phyloP scores from a whole-genome alignment of 2,888 invertebrate genomes.

The Folsomia candida region DNA sequence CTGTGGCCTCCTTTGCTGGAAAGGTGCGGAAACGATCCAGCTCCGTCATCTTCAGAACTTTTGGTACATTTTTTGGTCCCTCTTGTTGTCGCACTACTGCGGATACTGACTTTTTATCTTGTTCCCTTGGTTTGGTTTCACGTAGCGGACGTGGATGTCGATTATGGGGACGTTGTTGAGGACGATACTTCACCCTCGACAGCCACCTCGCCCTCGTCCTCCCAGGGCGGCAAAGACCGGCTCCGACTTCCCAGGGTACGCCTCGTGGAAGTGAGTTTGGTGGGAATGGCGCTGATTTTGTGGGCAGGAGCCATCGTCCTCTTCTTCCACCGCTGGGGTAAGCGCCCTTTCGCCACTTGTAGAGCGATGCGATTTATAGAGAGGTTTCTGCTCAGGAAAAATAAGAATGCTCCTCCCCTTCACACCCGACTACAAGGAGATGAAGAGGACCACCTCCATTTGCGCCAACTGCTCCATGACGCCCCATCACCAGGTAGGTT shows the following conservation, averaged over 20 bases:
- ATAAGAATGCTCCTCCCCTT: conserved; percentile 87
- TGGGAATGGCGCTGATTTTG: conserved; percentile 74
- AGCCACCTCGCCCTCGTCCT: neutral
- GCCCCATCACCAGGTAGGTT: conserved; percentile 51
- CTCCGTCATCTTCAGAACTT: conserved; percentile 83
- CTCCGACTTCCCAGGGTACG: conserved; percentile 62
- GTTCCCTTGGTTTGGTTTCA: neutral
- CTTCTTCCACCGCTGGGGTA: conserved; percentile 62
- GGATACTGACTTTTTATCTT: neutral
- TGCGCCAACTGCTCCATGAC: conserved; percentile 57
- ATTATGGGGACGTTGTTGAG: conserved; percentile 33
- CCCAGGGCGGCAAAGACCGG: conserved; percentile 8
- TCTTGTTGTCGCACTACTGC: neutral
- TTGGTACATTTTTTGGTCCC: conserved; percentile 45
- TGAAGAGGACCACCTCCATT: conserved; percentile 73
- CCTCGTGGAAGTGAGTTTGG: conserved; percentile 86
- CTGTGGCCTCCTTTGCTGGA: conserved; percentile 78
- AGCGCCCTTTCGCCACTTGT: no score
- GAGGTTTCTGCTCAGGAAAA: no score
- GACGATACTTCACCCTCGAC: conserved; percentile 24
- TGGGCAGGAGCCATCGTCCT: conserved; percentile 84
- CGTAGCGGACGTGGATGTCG: conserved; percentile 25
- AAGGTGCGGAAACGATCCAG: conserved; percentile 80
- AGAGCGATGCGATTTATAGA: no score
- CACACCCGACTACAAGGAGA: conserved; percentile 88